Conservation (phyloP, 2,888 invertebrate species). For the Galerucella calmariensis region DNA sequence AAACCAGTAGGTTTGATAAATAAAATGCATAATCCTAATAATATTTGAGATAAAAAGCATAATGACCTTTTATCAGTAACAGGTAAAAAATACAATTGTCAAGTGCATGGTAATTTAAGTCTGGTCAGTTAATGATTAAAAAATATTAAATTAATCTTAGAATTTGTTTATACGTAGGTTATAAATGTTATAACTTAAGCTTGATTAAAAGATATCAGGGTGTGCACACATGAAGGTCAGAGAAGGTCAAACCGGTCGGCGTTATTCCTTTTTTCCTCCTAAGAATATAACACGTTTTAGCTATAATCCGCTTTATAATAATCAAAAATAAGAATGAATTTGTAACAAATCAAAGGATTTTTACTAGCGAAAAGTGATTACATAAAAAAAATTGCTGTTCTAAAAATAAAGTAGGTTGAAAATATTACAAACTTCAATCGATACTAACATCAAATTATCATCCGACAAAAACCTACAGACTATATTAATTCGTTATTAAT, state of each 20-base stretch:
- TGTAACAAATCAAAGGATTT: neutral
- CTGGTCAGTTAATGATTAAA: too few species aligned
- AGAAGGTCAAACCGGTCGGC: slow-evolving; percentile 10
- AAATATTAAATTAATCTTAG: too few species aligned
- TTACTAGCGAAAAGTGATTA: neutral
- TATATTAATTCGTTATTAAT: neutral
- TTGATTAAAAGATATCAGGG: neutral
- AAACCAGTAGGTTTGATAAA: too few species aligned
- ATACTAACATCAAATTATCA: neutral
- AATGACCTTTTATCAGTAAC: neutral
- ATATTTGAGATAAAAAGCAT: neutral
- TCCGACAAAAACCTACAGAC: neutral
- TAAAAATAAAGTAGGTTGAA: neutral
- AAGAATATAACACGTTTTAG: neutral
- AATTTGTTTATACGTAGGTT: too few species aligned
- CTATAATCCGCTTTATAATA: neutral
- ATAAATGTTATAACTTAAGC: too few species aligned
- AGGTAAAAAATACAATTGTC: neutral
- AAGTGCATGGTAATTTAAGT: neutral
- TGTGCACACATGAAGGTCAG: slow-evolving; percentile 2
- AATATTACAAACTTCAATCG: neutral
- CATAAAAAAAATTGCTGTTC: neutral
- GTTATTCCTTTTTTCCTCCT: neutral
- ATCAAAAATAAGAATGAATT: too few species aligned
- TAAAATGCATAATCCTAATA: too few species aligned